Conservation (phyloP, 2,797 vertebrate genomes). For the Selene dorsalis region DNA sequence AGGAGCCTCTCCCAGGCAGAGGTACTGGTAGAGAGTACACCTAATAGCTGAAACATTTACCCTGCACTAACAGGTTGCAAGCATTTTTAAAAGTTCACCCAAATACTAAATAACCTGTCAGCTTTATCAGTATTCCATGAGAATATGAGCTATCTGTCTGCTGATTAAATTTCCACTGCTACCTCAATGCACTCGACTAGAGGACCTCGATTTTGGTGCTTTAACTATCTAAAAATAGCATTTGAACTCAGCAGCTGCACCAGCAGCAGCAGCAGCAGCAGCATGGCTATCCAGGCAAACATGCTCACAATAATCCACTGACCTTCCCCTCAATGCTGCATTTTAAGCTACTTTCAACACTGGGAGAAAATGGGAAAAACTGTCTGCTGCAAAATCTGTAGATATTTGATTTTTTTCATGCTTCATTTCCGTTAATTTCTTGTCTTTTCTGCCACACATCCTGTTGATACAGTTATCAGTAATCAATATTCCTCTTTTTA, state of each 20-base stretch:
- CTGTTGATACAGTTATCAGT: neutral
- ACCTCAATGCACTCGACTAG: neutral
- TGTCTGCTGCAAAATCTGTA: neutral
- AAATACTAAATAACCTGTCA: neutral
- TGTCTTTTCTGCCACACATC: neutral
- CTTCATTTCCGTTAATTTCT: neutral
- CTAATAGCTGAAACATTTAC: neutral
- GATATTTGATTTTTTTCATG: neutral
- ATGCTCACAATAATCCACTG: neutral
- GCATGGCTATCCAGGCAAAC: neutral
- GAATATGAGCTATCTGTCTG: neutral
- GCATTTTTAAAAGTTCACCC: neutral
- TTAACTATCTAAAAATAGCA: neutral
- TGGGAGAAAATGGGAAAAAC: neutral
- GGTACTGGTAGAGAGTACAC: neutral
- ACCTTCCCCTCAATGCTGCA: neutral
- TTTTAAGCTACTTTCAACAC: neutral
- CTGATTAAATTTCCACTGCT: neutral
- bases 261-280: neutral
- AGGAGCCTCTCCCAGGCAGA: slow-evolving; percentile 4
- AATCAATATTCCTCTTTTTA: too few species aligned
- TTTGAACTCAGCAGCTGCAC: neutral
- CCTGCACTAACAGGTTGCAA: neutral
- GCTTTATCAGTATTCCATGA: neutral
- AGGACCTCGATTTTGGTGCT: neutral